Percentiles rank a stretch among this genome's conserved stretches.
These are phyloP conservation scores for Rhinolophus ferrumequinum DNA, from an alignment of 2,113 vertebrate species.

Conservation along the genomic window DNA sequence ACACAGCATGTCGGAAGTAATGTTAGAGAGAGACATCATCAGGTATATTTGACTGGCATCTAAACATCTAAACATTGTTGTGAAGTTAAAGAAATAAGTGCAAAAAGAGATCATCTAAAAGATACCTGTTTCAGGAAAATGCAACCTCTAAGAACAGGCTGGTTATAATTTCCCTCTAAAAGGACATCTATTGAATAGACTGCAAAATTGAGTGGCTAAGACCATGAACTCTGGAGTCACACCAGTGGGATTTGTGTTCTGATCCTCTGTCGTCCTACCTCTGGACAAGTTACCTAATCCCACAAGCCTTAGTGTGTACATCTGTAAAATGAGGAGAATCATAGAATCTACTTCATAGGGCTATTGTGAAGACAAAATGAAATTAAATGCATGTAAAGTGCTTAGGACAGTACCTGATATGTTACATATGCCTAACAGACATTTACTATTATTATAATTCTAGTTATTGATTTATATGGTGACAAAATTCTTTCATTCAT, in stretches of 20 bases:
- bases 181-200: not conserved
- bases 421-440: not conserved
- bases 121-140: not conserved
- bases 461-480: not conserved
- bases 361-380: not conserved
- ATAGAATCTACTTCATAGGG: not conserved
- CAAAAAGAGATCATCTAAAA: not conserved
- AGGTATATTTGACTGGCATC: not conserved
- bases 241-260: not conserved
- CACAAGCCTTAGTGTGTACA: not conserved
- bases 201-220: not conserved
- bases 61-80: not conserved
- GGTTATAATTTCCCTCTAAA: not conserved
- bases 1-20: not conserved
- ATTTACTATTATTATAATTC: not conserved
- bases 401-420: not conserved
- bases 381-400: not conserved
- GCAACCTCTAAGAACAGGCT: not conserved
- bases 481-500: not conserved
- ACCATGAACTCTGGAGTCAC: not conserved
- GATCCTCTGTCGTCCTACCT: not conserved
- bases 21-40: not conserved
- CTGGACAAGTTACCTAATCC: not conserved
- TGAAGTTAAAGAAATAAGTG: constrained; percentile 3
- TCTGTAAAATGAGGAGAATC: not conserved